Base-by-base conservation (phyloP, 2,888 invertebrate genomes). In the Microchrysa polita region DNA sequence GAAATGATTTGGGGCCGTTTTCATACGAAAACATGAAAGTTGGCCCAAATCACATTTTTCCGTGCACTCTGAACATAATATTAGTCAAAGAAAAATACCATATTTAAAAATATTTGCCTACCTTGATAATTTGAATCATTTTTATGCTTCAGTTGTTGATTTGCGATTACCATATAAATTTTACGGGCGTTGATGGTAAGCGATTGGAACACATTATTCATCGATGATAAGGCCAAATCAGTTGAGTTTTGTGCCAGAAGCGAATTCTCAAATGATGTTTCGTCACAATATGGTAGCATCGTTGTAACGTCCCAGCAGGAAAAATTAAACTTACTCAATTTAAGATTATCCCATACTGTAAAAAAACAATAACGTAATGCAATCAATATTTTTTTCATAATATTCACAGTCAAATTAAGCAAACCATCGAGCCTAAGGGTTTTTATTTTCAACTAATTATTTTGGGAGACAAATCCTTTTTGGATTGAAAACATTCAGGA, bases 231-330 rank as follows among this genome's bases (percentile, higher is more conserved):
- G 7, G 94, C 93, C 63, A 95, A 83, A 1, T 89, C 89, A 22
- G 92, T 92, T 23, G 92, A 91, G 77, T 92, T 90, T 79, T 94
- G 92, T 0, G 94, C 90, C 85, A 96, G 87, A 77, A 96, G 85
- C 0, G 94, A 95, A 81, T 92, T 93, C 83, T 96, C 94, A 79
- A 90, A 94, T 0, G 92, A 91, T 0, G 93, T 94, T 85, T 97
- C 97, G 78, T 93, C 91, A 0, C 86, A 86, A 81, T 98, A 98
- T 0, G 94, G 91, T 75, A 90, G 82, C 83, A 93, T 93, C 0
- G 95, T 94, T 0, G 96, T 95, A 2, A 91, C 91, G 81, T 97
- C 95, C 89, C 93, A 93, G 95, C 96, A 97, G 2, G 93, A 89
- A 85, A 95, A 97, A 80, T 94, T 95, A 79, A 92, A 95, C 80